Percentiles rank a stretch among this genome's conserved stretches.
phyloP scores from a whole-genome alignment of 2,797 vertebrate species.

The Garrulus glandarius region DNA sequence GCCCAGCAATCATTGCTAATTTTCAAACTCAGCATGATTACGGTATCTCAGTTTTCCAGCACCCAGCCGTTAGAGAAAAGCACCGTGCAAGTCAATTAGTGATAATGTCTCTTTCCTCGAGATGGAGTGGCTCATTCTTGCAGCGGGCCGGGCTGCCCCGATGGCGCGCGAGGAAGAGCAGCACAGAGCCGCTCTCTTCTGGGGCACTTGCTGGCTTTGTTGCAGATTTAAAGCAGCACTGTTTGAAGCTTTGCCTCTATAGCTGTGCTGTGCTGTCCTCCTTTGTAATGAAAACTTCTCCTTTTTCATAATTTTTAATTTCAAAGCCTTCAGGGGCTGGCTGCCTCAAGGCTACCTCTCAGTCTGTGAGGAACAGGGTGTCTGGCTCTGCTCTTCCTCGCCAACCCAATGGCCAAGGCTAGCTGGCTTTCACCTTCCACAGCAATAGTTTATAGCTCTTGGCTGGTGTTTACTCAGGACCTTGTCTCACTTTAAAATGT shows the following conservation, averaged over 20 bases:
- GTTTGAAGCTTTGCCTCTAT: constrained; percentile 46
- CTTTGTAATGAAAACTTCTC: constrained; percentile 36
- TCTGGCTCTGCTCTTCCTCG: not conserved
- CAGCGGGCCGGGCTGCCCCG: not conserved
- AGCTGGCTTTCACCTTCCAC: not conserved
- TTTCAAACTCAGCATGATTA: not conserved
- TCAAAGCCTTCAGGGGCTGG: constrained; percentile 25
- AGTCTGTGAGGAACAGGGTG: not conserved
- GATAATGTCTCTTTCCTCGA: constrained; percentile 13
- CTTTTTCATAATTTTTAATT: constrained; percentile 65
- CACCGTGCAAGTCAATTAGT: constrained; percentile 23
- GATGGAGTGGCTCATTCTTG: not conserved
- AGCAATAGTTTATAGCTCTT: constrained; percentile 1
- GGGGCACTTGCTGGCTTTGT: constrained; percentile 29
- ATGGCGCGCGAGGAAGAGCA: not conserved
- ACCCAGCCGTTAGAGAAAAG: constrained; percentile 8
- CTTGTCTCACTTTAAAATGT: constrained; percentile 13
- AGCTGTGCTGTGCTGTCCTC: not conserved
- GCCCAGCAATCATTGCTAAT: not conserved
- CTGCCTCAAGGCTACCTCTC: constrained; percentile 28
- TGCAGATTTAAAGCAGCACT: constrained; percentile 32
- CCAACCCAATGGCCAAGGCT: not conserved
- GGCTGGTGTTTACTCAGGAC: not conserved
- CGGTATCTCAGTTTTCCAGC: constrained; percentile 17
- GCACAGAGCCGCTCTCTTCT: not conserved